Evolutionary conservation across 2,797 vertebrate species (phyloP), one percentile per base, ranked within the genome.

Genomic region (Bucorvus abyssinicus): DNA sequence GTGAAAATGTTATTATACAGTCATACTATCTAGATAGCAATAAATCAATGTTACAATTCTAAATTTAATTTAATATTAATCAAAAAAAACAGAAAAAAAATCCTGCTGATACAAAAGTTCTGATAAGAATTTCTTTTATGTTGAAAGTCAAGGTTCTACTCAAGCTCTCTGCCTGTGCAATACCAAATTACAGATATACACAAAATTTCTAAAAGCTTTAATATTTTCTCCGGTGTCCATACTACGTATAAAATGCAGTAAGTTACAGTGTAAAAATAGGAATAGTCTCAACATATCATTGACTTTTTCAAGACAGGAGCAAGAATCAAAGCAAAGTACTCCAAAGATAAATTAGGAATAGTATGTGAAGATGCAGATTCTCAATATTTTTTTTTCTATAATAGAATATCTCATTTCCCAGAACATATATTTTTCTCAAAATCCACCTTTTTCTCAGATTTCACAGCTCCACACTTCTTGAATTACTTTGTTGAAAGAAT

Each of bases 301-400:
- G 68, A 36, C 23, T 78, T 87, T 90, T 93, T 77, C 45, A 79
- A 90, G 52, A 76, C 7, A 90, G 19, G 29, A 93, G 34, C 64
- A 81, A 87, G 52, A 90, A 79, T 60, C 85, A 90, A 89, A 76
- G 6, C 26, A 61, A 86, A 84, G n/a, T 68, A 87, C 30, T 88
- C 82, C 74, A 84, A 80, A 90, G 49, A 7, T 74, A 84, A 89
- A 79, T 95, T 79, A 89, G 70, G 57, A 96, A 63, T 61, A 68
- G 18, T n/a, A 44, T 55, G 20, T 59, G 44, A 91, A 92, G 38
- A 61, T 11, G 49, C 52, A 45, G 15, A 76, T 69, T 68, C 17
- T 57, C 89, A 30, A 53, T 2, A 1, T 49, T 71, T 71, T 63
- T 63, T 63, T 80, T 65, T 34, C 44, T 86, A 4, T 53, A 69